phyloP scores from a whole-genome alignment of 2,113 vertebrate genomes.

The Lampris incognitus region DNA sequence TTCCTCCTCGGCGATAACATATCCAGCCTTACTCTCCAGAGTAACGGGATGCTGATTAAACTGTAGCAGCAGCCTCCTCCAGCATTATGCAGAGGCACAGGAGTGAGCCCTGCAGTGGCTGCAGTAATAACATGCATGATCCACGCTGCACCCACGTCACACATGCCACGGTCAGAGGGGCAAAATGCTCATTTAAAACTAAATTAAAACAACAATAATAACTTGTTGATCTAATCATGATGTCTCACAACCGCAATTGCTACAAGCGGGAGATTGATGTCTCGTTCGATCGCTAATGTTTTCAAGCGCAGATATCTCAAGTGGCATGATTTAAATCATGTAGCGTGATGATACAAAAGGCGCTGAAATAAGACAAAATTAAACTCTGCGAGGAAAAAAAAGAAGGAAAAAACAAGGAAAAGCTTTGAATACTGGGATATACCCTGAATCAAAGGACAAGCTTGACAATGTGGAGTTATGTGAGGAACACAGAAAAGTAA shows the following conservation, averaged over 20 bases:
- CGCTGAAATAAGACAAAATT: too few species aligned
- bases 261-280: constrained; percentile 6
- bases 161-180: constrained; percentile 47
- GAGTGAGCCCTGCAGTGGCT: constrained; percentile 72
- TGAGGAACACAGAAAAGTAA: constrained; percentile 66
- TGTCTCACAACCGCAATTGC: constrained; percentile 32
- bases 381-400: neutral
- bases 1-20: constrained; percentile 84
- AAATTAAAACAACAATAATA: constrained; percentile 6
- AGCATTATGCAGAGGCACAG: constrained; percentile 80
- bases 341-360: neutral
- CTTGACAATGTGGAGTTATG: constrained; percentile 74
- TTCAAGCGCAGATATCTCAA: constrained; percentile 29
- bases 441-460: constrained; percentile 67
- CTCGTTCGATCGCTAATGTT: constrained; percentile 20
- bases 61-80: constrained; percentile 81
- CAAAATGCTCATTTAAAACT: constrained; percentile 9
- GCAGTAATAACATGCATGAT: constrained; percentile 78
- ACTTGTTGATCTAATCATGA: constrained; percentile 65
- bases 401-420: constrained; percentile 6
- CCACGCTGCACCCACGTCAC: constrained; percentile 59
- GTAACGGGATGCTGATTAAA: constrained; percentile 84
- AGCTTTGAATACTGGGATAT: constrained; percentile 23
- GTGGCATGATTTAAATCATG: constrained; percentile 23
- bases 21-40: constrained; percentile 82